These are phyloP conservation scores for Campoletis raptor DNA, from an alignment of 2,888 invertebrate genomes.

Conservation along the genomic window DNA sequence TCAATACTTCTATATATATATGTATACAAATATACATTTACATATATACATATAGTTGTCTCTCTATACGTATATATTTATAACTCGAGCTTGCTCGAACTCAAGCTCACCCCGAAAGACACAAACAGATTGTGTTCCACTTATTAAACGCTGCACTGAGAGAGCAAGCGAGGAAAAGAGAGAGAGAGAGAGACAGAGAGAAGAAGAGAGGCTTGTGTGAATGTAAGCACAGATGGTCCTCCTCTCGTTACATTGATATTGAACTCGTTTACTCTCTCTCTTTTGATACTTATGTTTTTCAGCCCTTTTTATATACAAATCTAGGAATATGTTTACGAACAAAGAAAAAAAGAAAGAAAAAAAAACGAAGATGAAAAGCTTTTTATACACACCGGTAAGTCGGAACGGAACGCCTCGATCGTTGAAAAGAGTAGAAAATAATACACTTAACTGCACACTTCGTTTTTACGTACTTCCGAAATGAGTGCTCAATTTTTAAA, in stretches of 20 bases:
- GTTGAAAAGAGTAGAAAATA: slow-evolving; percentile 17
- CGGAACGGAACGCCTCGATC: neutral
- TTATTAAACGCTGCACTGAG: slow-evolving; percentile 45
- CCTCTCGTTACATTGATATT: slow-evolving; percentile 34
- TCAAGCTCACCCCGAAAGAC: slow-evolving; percentile 45
- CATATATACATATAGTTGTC: neutral
- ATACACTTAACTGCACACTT: slow-evolving; percentile 28
- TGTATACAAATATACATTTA: neutral
- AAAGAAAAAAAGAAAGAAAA: neutral
- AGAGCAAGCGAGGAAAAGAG: neutral
- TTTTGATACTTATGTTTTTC: neutral
- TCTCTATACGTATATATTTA: slow-evolving; percentile 23
- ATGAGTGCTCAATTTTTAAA: slow-evolving; percentile 23
- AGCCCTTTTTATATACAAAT: neutral
- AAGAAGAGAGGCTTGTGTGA: neutral
- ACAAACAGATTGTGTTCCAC: slow-evolving; percentile 66
- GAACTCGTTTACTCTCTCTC: slow-evolving; percentile 22
- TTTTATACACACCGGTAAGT: slow-evolving; percentile 28
- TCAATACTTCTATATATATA: neutral
- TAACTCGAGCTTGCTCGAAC: slow-evolving; percentile 24
- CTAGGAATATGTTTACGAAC: neutral
- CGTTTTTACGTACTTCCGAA: slow-evolving; percentile 18
- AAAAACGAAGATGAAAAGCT: neutral
- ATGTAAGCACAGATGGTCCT: slow-evolving; percentile 29
- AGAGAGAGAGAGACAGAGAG: neutral